Evolutionary conservation across 64 coral and sea anemone genomes (phyloP), one percentile per base, ranked within the genome.

Genomic region (Cladopsammia gracilis): DNA sequence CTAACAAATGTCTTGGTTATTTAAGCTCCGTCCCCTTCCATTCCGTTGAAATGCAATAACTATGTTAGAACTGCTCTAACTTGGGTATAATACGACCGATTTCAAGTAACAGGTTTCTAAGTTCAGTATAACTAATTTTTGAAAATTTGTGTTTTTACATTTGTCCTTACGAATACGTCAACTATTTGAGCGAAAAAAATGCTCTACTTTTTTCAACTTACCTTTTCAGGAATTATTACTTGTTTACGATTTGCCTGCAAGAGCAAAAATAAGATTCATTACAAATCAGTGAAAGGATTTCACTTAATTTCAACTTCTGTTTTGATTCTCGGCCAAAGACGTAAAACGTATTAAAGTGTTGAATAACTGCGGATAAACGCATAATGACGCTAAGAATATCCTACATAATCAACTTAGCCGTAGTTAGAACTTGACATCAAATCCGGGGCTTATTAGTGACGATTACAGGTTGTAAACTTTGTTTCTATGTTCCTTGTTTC

Each of bases 161-260:
- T 61, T 8, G 10, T 61, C 18, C 58, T 61, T 13, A 0, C 58
- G 18, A 61, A 61, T 3, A 10, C 3, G 58, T 4, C 3, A 13
- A 61, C 58, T 18, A 10, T 13, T 61, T 61, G 18, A 13, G 11
- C 18, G 20, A 65, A 65, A 19, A 65, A 65, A 19, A 19, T 19
- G 6, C 20, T 65, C 62, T 65, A 72, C 25, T 12, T 70, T 70
- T 70, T 72, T 72, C 22, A 34, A 34, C 34, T 34, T 34, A 34
- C 34, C 70, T 10, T 50, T 44, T 20, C 19, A 20, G 46, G 48
- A 76, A 3, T 76, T 15, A 76, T 34, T 0, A 34, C 34, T 34
- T 34, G 7, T 76, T 76, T 10, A 50, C 73, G 45, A 76, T 56
- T 58, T 57, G 9, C 75, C 75, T 78, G 75, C 22, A 58, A 78